Conservation (phyloP, 2,797 vertebrate genomes). For the Lagodon rhomboides region DNA sequence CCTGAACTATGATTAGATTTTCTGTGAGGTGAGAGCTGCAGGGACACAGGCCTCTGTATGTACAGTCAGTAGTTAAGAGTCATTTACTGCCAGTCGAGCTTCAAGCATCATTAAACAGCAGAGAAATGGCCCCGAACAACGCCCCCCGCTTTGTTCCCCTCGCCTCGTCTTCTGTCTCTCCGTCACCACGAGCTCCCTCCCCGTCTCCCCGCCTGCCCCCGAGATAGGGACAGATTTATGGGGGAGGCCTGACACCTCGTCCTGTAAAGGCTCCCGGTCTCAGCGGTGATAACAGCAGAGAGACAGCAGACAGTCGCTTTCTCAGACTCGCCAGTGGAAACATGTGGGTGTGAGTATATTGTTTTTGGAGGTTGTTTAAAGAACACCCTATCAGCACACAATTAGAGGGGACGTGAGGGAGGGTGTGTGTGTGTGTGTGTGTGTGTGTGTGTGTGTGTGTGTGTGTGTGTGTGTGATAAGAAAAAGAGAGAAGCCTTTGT, state of each 20-base stretch:
- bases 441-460: slow-evolving; percentile 29
- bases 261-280: slow-evolving; percentile 35
- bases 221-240: slow-evolving; percentile 69
- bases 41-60: slow-evolving; percentile 24
- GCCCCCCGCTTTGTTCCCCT: slow-evolving; percentile 33
- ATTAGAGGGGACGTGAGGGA: slow-evolving; percentile 57
- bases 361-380: slow-evolving; percentile 75
- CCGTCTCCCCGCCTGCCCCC: not conserved
- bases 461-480: slow-evolving; percentile 61
- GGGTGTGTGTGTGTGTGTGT: slow-evolving; percentile 19
- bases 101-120: slow-evolving; percentile 68
- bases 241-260: slow-evolving; percentile 46
- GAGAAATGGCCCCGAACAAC: slow-evolving; percentile 53
- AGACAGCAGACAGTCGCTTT: slow-evolving; percentile 48
- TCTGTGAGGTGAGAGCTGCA: not conserved
- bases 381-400: slow-evolving; percentile 67
- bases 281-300: slow-evolving; percentile 28
- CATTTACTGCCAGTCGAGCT: slow-evolving; percentile 62
- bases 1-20: too few species aligned
- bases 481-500: slow-evolving; percentile 68
- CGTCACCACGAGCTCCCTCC: slow-evolving; percentile 14
- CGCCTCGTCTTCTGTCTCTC: slow-evolving; percentile 32
- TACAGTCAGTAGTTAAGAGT: slow-evolving; percentile 40
- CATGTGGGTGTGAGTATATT: slow-evolving; percentile 49
- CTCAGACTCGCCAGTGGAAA: slow-evolving; percentile 51